Percentiles rank a stretch among this genome's conserved stretches.
Evolutionary conservation across 1,140 invertebrate genomes (phyloP).

Genomic region (Potamilus streckersoni): DNA sequence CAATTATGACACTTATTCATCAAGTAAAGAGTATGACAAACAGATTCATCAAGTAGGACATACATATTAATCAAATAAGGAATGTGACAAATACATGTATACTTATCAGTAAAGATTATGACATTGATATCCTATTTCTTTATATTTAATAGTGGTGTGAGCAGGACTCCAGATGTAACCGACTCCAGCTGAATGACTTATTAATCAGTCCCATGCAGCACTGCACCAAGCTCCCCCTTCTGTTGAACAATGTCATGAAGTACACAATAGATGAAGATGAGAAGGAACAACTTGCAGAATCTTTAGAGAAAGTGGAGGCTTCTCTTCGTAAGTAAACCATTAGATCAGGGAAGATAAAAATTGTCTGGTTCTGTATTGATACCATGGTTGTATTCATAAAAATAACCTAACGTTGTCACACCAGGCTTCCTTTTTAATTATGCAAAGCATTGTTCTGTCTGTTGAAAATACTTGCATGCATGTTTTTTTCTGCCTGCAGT

Average conservation of each 20-base stretch:
- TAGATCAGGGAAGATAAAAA: neutral
- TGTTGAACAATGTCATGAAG: conserved; percentile 74
- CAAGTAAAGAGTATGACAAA: too few relatives aligned
- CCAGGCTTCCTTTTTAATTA: too few relatives aligned
- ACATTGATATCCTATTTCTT: neutral
- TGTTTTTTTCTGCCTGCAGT: too few relatives aligned
- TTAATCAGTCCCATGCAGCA: conserved; percentile 78
- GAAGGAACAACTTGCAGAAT: conserved; percentile 71
- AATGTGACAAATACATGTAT: too few relatives aligned
- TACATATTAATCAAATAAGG: too few relatives aligned
- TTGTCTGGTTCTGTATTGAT: neutral
- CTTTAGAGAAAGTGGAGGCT: conserved; percentile 75
- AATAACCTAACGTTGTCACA: too few relatives aligned
- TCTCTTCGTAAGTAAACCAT: conserved; percentile 73
- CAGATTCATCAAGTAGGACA: too few relatives aligned
- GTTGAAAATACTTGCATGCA: too few relatives aligned
- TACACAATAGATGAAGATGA: conserved; percentile 73
- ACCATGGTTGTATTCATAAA: neutral
- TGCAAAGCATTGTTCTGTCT: too few relatives aligned
- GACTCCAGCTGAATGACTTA: conserved; percentile 77
- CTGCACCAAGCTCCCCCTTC: conserved; percentile 78
- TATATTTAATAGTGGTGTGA: conserved; percentile 71
- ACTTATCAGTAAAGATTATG: neutral
- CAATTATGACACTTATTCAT: too few relatives aligned
- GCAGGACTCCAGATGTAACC: conserved; percentile 74